Base-by-base conservation (phyloP, 2,888 invertebrate genomes). In the Biston stratarius region DNA sequence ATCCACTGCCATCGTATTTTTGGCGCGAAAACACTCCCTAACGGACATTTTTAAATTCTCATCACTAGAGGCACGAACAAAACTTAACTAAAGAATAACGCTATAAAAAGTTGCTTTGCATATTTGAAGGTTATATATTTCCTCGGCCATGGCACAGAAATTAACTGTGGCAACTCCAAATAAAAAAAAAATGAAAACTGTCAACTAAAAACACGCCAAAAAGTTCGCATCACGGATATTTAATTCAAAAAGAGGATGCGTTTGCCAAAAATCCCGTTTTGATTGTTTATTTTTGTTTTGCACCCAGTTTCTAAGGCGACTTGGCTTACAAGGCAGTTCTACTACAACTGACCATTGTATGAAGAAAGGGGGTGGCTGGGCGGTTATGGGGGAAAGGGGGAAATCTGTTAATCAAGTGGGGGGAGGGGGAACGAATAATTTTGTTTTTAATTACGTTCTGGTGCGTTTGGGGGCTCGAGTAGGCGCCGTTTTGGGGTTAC, bases 201-300 rank as follows among this genome's bases (percentile, higher is more conserved):
- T 44, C 24, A 44, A 42, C 24, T 55, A 0, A 40, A 7, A 15
- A 51, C n/a, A 36, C 33, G n/a, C 1, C 6, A 15, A 38, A 7
- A 11, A 59, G 12, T 48, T 15, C 48, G 33, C 59, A 59, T 53
- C 44, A 33, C 51, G 24, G 14, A 38, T 33, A 38, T 52, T 15
- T 56, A 15, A 10, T 14, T n/a, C 33, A 36, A 14, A 56, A 15
- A 9, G 8, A 12, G 48, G 45, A 47, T 38, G 47, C 45, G 38
- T 48, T 61, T 47, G 45, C 47, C 38, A 38, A 38, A 38, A 76
- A 45, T 69, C 49, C 56, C 62, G 63, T 60, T 61, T 44, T 44
- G 24, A 74, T 85, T 90, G 91, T 92, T 93, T 92, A 90, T 92
- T 92, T 92, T 92, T 92, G 92, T 93, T 92, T 91, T 86, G 90